These are phyloP conservation scores for Papilio helenus DNA, from an alignment of 1,140 invertebrate genomes.

Conservation along the genomic window DNA sequence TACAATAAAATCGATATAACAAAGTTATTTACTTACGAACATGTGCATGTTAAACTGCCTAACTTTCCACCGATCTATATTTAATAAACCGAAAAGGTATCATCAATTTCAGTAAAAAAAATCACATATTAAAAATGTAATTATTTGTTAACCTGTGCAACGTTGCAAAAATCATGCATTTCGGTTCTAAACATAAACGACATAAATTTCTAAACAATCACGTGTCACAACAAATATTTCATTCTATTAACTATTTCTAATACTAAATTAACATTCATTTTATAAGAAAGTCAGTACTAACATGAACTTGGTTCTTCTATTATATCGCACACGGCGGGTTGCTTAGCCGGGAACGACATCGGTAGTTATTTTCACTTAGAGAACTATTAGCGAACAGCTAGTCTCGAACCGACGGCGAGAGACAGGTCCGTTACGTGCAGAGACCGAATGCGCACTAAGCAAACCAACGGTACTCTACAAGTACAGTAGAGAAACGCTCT, in stretches of 20 bases:
- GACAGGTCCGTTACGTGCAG: constrained; percentile 2
- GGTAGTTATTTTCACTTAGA: constrained; percentile 4
- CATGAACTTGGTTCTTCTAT: constrained; percentile 5
- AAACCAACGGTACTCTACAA: constrained; percentile 3
- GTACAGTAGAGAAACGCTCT: not conserved
- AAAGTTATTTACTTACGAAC: constrained; percentile 7
- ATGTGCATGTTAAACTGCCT: not conserved
- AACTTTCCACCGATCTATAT: not conserved
- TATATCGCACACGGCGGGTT: not conserved
- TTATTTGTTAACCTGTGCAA: not conserved
- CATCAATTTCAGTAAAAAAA: not conserved
- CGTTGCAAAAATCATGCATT: not conserved
- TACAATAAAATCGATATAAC: not conserved
- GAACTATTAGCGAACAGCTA: not conserved
- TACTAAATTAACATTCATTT: constrained; percentile 11
- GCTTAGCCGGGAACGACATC: constrained; percentile 5
- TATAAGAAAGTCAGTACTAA: constrained; percentile 18
- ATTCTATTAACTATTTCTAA: not conserved
- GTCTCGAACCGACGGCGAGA: not conserved
- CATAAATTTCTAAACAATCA: not conserved
- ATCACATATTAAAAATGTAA: not conserved
- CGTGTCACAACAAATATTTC: constrained; percentile 9
- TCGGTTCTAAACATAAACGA: not conserved
- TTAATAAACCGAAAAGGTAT: constrained; percentile 10
- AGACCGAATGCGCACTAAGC: not conserved